phyloP scores from a whole-genome alignment of 1,140 invertebrate genomes.

The Trichoplusia ni region DNA sequence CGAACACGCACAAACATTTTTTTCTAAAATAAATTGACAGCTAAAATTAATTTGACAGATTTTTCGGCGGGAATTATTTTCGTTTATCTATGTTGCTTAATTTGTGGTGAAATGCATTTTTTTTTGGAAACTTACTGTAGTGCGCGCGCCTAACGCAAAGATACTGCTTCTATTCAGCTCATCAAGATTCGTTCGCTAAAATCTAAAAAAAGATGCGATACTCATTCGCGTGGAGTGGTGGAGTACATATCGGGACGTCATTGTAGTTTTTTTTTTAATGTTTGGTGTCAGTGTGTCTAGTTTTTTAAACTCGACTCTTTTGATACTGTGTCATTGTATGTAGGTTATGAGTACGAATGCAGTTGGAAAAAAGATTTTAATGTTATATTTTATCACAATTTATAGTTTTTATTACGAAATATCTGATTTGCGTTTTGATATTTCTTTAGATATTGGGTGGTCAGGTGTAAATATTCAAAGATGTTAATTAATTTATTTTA shows the following conservation, averaged over 20 bases:
- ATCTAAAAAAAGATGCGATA: slow-evolving; percentile 72
- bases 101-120: slow-evolving; percentile 39
- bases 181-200: slow-evolving; percentile 59
- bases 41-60: slow-evolving; percentile 15
- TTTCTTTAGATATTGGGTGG: too few species aligned
- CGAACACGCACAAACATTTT: not conserved
- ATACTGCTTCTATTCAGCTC: slow-evolving; percentile 52
- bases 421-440: too few species aligned
- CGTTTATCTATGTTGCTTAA: slow-evolving; percentile 4
- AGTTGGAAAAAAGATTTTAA: not conserved
- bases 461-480: too few species aligned
- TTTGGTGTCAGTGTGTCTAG: slow-evolving; percentile 31
- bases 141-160: slow-evolving; percentile 66
- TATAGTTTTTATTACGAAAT: too few species aligned
- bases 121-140: slow-evolving; percentile 63
- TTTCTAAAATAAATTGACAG: slow-evolving; percentile 5
- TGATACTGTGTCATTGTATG: slow-evolving; percentile 6
- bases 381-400: not conserved
- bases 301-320: slow-evolving; percentile 3
- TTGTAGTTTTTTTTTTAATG: slow-evolving; percentile 36
- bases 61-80: slow-evolving; percentile 10
- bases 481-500: too few species aligned
- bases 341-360: slow-evolving; percentile 24
- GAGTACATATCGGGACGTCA: slow-evolving; percentile 33
- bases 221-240: slow-evolving; percentile 51